Evolutionary conservation across 1,140 invertebrate genomes (phyloP).

Genomic region (Varroa destructor): DNA sequence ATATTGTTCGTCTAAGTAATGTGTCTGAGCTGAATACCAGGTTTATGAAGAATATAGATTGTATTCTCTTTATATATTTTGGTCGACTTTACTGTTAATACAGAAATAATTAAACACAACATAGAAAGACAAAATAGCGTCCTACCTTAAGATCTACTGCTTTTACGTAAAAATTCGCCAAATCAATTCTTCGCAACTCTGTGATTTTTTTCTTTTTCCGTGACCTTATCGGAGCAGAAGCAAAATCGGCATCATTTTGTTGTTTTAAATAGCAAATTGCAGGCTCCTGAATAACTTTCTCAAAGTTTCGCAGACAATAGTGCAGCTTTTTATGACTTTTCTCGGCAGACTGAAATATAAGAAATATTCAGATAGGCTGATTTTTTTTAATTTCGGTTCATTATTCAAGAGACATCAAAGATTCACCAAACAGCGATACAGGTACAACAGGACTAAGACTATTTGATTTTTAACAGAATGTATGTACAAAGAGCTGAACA

Average conservation of each 20-base stretch:
- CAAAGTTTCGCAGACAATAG: constrained; percentile 9
- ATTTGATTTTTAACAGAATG: too few relatives aligned
- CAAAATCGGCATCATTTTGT: not conserved
- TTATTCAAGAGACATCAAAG: too few relatives aligned
- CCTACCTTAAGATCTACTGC: not conserved
- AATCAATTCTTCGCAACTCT: not conserved
- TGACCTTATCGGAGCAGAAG: not conserved
- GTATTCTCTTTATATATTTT: too few relatives aligned
- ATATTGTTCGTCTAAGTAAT: too few relatives aligned
- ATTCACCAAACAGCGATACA: too few relatives aligned
- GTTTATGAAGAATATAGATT: too few relatives aligned
- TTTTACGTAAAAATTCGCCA: constrained; percentile 2
- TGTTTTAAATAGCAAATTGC: constrained; percentile 1
- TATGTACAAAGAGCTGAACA: too few relatives aligned
- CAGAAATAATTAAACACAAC: too few relatives aligned
- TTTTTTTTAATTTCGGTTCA: too few relatives aligned
- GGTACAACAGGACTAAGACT: too few relatives aligned
- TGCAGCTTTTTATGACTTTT: constrained; percentile 34
- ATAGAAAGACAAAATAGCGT: not conserved
- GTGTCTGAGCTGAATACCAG: too few relatives aligned
- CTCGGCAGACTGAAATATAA: constrained; percentile 37
- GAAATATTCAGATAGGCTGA: not conserved
- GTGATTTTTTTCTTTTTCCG: not conserved
- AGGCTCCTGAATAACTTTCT: constrained; percentile 16
- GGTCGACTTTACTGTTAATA: too few relatives aligned